Conservation (phyloP, 2,113 vertebrate genomes). For the Merops nubicus region DNA sequence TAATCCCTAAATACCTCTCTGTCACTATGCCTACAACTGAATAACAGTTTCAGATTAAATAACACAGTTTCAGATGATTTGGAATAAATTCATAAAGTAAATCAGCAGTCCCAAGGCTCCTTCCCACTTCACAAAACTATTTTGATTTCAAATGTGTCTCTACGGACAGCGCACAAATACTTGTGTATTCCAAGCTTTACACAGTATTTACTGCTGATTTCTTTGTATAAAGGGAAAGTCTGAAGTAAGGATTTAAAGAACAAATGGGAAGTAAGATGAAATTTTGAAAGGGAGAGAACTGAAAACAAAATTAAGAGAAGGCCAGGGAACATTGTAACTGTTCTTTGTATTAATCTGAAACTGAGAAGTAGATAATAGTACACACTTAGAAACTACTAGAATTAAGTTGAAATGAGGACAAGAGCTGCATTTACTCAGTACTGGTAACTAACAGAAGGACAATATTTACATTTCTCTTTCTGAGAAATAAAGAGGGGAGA, state of each 20-base stretch:
- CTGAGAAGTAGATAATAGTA: background rate
- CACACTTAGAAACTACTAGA: background rate
- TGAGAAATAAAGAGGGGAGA: background rate
- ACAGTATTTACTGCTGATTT: background rate
- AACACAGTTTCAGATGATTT: background rate
- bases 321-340: background rate
- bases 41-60: background rate
- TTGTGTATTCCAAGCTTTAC: background rate
- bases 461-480: background rate
- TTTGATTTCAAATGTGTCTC: background rate
- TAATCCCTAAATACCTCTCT: background rate
- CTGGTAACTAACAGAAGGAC: background rate
- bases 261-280: background rate
- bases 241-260: background rate
- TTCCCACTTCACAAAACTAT: background rate
- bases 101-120: background rate
- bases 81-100: background rate
- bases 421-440: background rate
- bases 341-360: background rate
- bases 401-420: background rate
- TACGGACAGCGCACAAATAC: background rate
- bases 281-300: background rate
- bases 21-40: background rate
- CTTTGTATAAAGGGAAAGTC: background rate
- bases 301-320: background rate